Evolutionary conservation across 2,797 vertebrate genomes (phyloP).

Genomic region (Acanthurus leucopareius): DNA sequence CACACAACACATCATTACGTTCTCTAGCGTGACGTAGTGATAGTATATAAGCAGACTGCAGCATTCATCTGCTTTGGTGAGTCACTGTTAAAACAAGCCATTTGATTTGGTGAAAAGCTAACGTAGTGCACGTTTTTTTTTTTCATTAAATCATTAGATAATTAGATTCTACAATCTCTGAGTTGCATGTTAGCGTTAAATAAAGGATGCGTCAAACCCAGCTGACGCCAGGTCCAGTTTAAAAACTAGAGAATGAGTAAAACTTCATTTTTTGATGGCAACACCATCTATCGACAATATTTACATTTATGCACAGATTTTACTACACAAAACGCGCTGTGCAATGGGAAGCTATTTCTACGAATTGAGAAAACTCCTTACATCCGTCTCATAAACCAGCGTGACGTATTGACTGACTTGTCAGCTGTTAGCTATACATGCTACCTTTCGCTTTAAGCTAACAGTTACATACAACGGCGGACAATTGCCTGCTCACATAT

Average conservation of each 20-base stretch:
- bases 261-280: not conserved
- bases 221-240: constrained; percentile 51
- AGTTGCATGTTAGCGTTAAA: not conserved
- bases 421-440: constrained; percentile 73
- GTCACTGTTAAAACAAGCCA: too few relatives aligned
- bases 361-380: not conserved
- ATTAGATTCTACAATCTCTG: too few relatives aligned
- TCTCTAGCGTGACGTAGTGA: too few relatives aligned
- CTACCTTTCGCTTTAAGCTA: constrained; percentile 67
- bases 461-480: constrained; percentile 4
- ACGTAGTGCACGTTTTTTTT: too few relatives aligned
- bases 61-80: too few relatives aligned
- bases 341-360: not conserved
- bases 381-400: not conserved
- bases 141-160: too few relatives aligned
- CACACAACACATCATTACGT: too few relatives aligned
- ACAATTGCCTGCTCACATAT: not conserved
- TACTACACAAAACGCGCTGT: not conserved
- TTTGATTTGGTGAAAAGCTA: too few relatives aligned
- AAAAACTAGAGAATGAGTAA: constrained; percentile 1
- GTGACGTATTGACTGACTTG: constrained; percentile 23
- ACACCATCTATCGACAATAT: not conserved
- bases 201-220: constrained; percentile 45
- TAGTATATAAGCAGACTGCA: too few relatives aligned
- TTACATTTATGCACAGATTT: not conserved